phyloP scores from a whole-genome alignment of 2,113 vertebrate species.

The Gopherus flavomarginatus region DNA sequence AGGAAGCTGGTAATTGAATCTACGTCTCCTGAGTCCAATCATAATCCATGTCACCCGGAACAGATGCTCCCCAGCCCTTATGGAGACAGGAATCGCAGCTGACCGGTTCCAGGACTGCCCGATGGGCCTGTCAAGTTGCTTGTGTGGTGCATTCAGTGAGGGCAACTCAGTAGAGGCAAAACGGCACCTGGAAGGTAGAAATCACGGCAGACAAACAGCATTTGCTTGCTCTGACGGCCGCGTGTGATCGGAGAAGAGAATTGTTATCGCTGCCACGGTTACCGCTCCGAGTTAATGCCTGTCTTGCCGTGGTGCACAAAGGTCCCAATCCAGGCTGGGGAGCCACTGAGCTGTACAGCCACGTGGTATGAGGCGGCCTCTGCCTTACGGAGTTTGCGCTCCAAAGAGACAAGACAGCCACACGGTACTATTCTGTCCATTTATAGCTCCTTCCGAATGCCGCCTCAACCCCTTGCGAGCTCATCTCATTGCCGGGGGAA shows the following conservation, averaged over 20 bases:
- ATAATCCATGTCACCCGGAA: background rate
- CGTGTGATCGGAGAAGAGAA: too few relatives aligned
- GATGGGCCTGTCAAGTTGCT: background rate
- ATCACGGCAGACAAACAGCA: background rate
- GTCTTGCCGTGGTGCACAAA: background rate
- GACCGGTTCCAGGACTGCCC: background rate
- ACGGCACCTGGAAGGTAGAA: background rate
- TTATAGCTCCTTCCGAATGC: background rate
- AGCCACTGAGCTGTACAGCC: background rate
- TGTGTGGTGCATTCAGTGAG: background rate
- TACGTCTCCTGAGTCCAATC: background rate
- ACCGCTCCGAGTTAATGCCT: background rate
- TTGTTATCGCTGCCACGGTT: background rate
- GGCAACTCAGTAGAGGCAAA: background rate
- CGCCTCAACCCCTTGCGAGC: background rate
- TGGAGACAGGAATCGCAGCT: background rate
- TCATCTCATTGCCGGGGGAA: background rate
- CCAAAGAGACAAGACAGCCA: background rate
- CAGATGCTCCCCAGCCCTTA: background rate
- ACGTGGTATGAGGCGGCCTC: background rate
- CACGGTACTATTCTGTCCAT: background rate
- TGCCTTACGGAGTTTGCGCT: background rate
- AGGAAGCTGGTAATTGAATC: background rate
- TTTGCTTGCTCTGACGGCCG: background rate
- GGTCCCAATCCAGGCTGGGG: background rate